Percentiles rank a stretch among this genome's conserved stretches.
Evolutionary conservation across 1,140 invertebrate species (phyloP).

Genomic region (Acarapis woodi): DNA sequence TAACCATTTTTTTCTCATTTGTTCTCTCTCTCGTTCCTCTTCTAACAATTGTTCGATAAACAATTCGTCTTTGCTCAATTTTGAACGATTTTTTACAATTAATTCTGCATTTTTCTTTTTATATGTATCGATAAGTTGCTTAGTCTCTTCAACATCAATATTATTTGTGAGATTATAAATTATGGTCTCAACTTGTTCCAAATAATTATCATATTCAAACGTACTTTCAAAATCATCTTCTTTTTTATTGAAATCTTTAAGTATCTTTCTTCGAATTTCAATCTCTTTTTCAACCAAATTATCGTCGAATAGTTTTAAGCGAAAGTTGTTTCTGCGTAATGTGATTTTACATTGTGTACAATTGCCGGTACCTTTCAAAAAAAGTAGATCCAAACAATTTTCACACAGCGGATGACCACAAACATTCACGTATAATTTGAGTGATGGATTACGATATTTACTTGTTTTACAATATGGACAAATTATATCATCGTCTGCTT

Average conservation of each 20-base stretch:
- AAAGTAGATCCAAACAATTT: conserved; percentile 77
- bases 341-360: conserved; percentile 73
- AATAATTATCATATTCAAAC: conserved; percentile 66
- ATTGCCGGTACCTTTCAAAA: conserved; percentile 68
- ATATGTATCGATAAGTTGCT: conserved; percentile 71
- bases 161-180: conserved; percentile 74
- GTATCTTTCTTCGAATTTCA: conserved; percentile 59
- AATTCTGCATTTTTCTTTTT: conserved; percentile 70
- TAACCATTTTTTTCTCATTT: conserved; percentile 26
- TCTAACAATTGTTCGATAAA: conserved; percentile 55
- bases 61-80: conserved; percentile 22
- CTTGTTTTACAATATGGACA: conserved; percentile 94
- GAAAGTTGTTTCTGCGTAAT: conserved; percentile 58
- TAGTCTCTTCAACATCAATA: conserved; percentile 60
- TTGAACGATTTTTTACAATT: conserved; percentile 42
- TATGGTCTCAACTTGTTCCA: conserved; percentile 61
- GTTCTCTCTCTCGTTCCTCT: conserved; percentile 26
- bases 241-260: conserved; percentile 69
- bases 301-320: conserved; percentile 72
- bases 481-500: conserved; percentile 43
- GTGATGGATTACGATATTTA: conserved; percentile 83
- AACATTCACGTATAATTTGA: conserved; percentile 91
- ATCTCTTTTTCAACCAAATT: conserved; percentile 85
- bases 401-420: conserved; percentile 94
- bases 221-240: conserved; percentile 56